A percentile compares a stretch with the other conserved stretches of the same genome.
Evolutionary conservation across 2,797 vertebrate genomes (phyloP).

Genomic region (Phataginus tricuspis): DNA sequence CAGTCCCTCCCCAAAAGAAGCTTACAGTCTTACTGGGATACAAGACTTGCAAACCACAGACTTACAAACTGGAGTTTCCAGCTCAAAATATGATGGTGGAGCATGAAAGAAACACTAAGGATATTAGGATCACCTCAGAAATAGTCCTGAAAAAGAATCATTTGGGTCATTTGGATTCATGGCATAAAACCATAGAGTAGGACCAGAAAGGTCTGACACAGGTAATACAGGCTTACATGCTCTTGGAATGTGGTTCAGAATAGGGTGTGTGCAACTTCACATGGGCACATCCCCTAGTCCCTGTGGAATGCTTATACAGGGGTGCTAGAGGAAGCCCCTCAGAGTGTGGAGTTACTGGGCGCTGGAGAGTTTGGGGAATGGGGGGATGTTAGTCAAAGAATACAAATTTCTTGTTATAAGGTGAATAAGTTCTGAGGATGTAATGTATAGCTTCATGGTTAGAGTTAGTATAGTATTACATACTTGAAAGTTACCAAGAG

Average conservation of each 20-base stretch:
- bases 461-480: no score
- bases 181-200: neutral
- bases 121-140: neutral
- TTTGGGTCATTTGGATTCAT: neutral
- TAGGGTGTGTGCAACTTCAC: neutral
- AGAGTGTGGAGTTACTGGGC: fast-evolving
- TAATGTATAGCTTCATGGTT: no score
- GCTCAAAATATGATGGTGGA: neutral
- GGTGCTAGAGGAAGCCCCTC: neutral
- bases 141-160: neutral
- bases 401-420: neutral
- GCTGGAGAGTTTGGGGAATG: neutral
- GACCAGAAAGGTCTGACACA: neutral
- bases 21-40: neutral
- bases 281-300: neutral
- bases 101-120: neutral
- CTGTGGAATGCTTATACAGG: neutral
- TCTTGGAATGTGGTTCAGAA: neutral
- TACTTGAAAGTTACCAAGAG: neutral
- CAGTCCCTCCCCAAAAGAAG: neutral
- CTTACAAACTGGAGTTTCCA: neutral
- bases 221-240: neutral
- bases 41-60: neutral
- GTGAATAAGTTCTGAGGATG: neutral
- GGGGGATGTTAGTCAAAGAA: neutral